Conservation (phyloP, 2,797 vertebrate species). For the Peromyscus attwateri region DNA sequence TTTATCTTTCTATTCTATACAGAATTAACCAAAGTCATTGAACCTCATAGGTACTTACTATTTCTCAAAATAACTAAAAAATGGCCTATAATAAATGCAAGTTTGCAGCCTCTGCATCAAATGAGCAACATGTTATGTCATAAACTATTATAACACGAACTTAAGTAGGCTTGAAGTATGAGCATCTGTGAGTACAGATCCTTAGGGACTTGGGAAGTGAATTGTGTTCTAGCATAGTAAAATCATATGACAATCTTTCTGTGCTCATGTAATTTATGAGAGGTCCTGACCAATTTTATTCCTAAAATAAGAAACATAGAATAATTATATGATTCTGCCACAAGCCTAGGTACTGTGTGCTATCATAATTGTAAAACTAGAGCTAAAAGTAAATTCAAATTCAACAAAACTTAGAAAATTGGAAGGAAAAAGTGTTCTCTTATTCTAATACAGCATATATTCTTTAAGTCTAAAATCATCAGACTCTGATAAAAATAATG, state of each 20-base stretch:
- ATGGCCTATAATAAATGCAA: neutral
- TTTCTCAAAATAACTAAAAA: neutral
- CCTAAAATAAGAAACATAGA: neutral
- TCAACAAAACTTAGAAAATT: neutral
- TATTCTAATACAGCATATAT: neutral
- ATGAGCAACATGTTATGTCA: neutral
- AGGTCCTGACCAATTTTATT: neutral
- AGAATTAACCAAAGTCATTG: neutral
- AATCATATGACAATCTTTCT: neutral
- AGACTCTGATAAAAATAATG: neutral
- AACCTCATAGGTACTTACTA: neutral
- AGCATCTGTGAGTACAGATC: neutral
- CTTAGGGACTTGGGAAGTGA: neutral
- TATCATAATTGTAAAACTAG: neutral
- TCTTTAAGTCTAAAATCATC: neutral
- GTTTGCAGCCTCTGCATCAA: neutral
- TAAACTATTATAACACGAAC: neutral
- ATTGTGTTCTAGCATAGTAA: neutral
- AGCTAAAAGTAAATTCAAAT: neutral
- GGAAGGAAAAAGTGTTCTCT: neutral
- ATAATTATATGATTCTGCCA: neutral
- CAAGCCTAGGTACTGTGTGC: neutral
- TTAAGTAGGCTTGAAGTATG: neutral
- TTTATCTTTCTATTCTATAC: neutral
- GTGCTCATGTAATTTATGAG: neutral